phyloP scores from a whole-genome alignment of 2,113 vertebrate species.

The Nesogale talazaci region DNA sequence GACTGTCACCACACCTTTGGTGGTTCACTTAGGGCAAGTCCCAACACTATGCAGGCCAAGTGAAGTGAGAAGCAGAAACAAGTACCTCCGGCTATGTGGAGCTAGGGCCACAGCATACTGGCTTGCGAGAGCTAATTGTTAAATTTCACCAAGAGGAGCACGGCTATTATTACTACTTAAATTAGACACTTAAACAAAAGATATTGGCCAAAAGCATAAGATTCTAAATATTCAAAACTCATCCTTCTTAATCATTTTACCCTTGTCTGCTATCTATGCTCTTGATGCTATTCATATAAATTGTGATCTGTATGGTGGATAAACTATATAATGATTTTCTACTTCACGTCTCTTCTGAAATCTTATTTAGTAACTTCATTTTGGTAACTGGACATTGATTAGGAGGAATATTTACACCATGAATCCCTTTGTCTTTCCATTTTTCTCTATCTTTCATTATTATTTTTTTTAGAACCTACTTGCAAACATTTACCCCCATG shows the following conservation, averaged over 20 bases:
- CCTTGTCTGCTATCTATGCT: background rate
- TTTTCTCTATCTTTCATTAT: background rate
- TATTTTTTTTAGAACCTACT: background rate
- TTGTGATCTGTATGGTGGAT: background rate
- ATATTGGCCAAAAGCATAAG: background rate
- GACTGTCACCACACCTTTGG: background rate
- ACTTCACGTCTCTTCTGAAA: background rate
- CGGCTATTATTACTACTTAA: background rate
- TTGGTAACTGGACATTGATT: background rate
- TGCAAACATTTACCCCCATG: background rate
- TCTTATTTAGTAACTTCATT: background rate
- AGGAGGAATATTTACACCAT: background rate
- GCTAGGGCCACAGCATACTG: background rate
- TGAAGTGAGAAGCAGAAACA: background rate
- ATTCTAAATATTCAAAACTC: background rate
- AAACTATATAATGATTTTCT: background rate
- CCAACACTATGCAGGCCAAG: background rate
- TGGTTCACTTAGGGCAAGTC: background rate
- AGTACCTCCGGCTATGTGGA: background rate
- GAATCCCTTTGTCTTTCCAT: background rate
- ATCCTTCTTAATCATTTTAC: background rate
- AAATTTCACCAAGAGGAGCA: conserved; percentile 7
- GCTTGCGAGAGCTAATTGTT: background rate
- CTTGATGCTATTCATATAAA: background rate
- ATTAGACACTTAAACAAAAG: background rate